Percentiles rank a stretch among this genome's conserved stretches.
These are phyloP conservation scores for Rhipidura dahli DNA, from an alignment of 2,113 vertebrate species.

Conservation along the genomic window DNA sequence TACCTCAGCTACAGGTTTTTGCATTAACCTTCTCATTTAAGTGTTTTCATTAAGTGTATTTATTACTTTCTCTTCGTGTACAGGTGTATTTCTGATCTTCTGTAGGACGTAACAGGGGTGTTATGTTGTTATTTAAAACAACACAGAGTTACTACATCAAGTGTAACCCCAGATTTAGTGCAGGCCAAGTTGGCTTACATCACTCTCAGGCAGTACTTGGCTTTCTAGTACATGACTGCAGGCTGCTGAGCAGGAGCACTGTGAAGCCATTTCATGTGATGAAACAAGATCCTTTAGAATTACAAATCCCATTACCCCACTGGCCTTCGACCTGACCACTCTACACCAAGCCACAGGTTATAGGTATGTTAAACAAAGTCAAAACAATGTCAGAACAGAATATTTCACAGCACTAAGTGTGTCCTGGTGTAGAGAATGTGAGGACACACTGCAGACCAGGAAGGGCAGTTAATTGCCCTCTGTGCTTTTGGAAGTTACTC, in stretches of 20 bases:
- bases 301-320: neutral
- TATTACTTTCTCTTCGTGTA: neutral
- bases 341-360: neutral
- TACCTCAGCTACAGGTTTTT: neutral
- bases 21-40: neutral
- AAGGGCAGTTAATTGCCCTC: neutral
- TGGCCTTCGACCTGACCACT: neutral
- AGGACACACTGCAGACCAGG: neutral
- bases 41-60: neutral
- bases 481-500: neutral
- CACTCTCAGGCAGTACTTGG: neutral
- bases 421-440: neutral
- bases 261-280: neutral
- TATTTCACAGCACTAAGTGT: neutral
- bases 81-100: neutral
- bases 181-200: neutral
- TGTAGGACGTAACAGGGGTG: neutral
- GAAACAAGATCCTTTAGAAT: neutral
- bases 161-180: neutral
- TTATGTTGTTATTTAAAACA: neutral
- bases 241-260: neutral
- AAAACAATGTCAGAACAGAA: neutral
- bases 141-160: neutral
- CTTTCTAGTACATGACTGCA: neutral
- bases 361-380: neutral